These are phyloP conservation scores for Toxotes jaculatrix DNA, from an alignment of 2,113 vertebrate genomes.

Conservation along the genomic window DNA sequence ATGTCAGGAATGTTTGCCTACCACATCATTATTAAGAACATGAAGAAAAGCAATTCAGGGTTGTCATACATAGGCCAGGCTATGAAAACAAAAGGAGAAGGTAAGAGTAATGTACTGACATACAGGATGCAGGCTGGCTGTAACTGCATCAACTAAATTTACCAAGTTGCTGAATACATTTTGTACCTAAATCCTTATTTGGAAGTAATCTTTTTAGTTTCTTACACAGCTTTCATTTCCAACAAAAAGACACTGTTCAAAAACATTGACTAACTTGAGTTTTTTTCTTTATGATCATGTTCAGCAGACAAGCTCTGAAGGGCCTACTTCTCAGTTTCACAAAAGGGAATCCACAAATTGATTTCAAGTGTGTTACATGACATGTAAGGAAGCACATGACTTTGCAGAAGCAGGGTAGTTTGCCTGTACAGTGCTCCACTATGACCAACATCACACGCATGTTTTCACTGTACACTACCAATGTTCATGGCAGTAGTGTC, in stretches of 20 bases:
- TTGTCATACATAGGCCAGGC: background rate
- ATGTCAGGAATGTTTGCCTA: slow-evolving; percentile 69
- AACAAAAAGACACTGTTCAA: background rate
- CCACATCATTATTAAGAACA: slow-evolving; percentile 34
- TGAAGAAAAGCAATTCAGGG: slow-evolving; percentile 8
- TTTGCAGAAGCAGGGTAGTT: background rate
- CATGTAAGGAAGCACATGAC: slow-evolving; percentile 4
- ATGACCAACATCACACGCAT: background rate
- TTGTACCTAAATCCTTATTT: background rate
- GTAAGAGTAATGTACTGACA: background rate
- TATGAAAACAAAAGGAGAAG: background rate
- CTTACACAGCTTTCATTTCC: background rate
- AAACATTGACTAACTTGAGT: background rate
- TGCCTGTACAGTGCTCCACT: background rate
- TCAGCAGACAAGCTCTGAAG: background rate
- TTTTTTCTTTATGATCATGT: background rate
- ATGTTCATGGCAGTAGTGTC: background rate
- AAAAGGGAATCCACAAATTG: background rate
- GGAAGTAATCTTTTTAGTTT: background rate
- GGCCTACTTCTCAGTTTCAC: background rate
- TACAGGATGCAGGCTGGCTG: background rate
- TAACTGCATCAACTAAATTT: background rate
- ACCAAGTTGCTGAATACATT: background rate
- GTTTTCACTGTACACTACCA: slow-evolving; percentile 30
- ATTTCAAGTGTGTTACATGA: background rate